Conservation (phyloP, 2,797 vertebrate species). For the Sciaenops ocellatus region DNA sequence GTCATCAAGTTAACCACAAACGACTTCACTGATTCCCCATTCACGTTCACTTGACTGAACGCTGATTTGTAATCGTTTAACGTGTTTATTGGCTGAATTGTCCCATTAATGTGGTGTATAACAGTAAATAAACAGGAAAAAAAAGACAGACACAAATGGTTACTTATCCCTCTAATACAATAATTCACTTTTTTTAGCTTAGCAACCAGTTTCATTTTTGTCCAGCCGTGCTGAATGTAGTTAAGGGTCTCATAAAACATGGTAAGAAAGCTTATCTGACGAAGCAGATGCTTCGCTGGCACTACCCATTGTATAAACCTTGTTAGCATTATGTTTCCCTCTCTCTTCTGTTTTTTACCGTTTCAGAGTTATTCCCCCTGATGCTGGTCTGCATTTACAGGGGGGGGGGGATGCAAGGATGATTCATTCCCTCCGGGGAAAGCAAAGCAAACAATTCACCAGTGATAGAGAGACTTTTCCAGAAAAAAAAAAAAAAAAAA, state of each 20-base stretch:
- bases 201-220: slow-evolving; percentile 43
- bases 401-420: slow-evolving; percentile 45
- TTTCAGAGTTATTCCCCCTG: slow-evolving; percentile 53
- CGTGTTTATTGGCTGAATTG: neutral
- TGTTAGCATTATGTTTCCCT: slow-evolving; percentile 57
- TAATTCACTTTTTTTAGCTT: slow-evolving; percentile 29
- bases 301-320: slow-evolving; percentile 56
- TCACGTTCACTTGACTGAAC: neutral
- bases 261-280: slow-evolving; percentile 57
- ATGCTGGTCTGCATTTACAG: slow-evolving; percentile 47
- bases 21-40: neutral
- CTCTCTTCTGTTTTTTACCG: slow-evolving; percentile 39
- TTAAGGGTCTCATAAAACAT: slow-evolving; percentile 60
- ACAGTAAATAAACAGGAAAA: slow-evolving; percentile 7
- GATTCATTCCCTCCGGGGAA: slow-evolving; percentile 44
- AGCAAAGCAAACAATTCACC: slow-evolving; percentile 60
- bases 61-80: neutral
- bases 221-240: slow-evolving; percentile 30
- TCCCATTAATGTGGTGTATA: neutral
- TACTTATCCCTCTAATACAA: slow-evolving; percentile 13
- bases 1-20: neutral
- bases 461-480: slow-evolving; percentile 51
- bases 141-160: neutral
- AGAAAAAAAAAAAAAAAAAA: slow-evolving; percentile 38
- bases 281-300: slow-evolving; percentile 58